Percentiles rank a stretch among this genome's conserved stretches.
These are phyloP conservation scores for Pocillopora damicornis DNA, from an alignment of 64 coral and sea anemone species.

Conservation along the genomic window DNA sequence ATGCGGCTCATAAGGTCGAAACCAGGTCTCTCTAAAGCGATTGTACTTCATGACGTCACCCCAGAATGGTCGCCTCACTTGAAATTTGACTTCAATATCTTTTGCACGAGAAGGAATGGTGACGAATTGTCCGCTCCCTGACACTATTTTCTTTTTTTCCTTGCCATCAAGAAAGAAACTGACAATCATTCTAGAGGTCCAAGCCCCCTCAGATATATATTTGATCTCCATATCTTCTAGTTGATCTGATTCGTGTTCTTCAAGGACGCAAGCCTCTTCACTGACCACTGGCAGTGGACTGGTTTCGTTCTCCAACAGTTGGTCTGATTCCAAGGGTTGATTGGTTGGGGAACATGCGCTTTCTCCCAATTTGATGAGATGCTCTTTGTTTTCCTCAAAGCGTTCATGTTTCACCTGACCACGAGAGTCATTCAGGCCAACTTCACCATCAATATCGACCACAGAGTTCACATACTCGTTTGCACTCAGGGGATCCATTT, in stretches of 20 bases:
- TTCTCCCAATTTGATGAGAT: background rate
- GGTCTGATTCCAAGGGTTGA: background rate
- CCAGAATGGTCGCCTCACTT: conserved; percentile 18
- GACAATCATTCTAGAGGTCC: conserved; percentile 36
- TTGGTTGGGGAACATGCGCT: background rate
- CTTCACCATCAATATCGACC: background rate
- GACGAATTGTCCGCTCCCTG: background rate
- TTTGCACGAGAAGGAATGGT: conserved; percentile 10
- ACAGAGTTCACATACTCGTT: background rate
- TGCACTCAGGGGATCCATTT: background rate
- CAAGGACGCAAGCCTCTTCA: background rate
- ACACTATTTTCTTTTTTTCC: too few relatives aligned
- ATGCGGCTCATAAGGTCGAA: conserved; percentile 12
- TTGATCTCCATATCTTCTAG: background rate
- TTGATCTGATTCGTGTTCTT: background rate
- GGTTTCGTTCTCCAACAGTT: background rate
- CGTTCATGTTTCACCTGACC: background rate
- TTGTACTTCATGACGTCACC: conserved; percentile 33
- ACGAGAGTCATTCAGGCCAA: background rate
- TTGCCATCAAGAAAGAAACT: background rate
- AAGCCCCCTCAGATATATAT: conserved; percentile 26
- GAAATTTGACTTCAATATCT: conserved; percentile 27
- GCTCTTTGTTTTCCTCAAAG: conserved; percentile 2
- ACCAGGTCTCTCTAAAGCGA: conserved; percentile 31
- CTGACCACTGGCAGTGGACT: too few relatives aligned